A percentile compares a stretch with the other conserved stretches of the same genome.
phyloP scores from a whole-genome alignment of 2,888 invertebrate genomes.

The Drosophila lutescens region DNA sequence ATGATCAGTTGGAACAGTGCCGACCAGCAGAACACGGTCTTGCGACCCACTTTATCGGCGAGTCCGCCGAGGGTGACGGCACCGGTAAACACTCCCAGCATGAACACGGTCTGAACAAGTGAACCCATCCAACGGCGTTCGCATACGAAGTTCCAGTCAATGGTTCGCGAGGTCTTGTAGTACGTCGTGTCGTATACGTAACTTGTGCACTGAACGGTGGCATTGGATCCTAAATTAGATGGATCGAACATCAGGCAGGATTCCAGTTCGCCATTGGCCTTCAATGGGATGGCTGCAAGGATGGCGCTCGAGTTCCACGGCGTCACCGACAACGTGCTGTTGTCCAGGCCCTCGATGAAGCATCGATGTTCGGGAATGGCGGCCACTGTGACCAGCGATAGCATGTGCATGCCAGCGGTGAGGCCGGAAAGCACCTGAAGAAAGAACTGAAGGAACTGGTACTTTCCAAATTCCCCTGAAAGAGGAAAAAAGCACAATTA shows the following conservation, averaged over 20 bases:
- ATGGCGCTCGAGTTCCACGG: constrained; percentile 86
- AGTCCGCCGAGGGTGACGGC: constrained; percentile 91
- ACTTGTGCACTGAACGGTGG: constrained; percentile 84
- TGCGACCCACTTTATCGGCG: constrained; percentile 92
- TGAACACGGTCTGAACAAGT: constrained; percentile 89
- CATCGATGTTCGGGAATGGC: constrained; percentile 90
- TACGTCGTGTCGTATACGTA: constrained; percentile 91
- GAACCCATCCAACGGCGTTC: constrained; percentile 92
- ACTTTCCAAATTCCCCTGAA: constrained; percentile 92
- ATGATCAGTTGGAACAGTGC: constrained; percentile 89
- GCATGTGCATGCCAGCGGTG: constrained; percentile 92
- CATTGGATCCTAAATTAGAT: constrained; percentile 80
- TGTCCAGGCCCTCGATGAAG: constrained; percentile 85
- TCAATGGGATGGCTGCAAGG: constrained; percentile 86
- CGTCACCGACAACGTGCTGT: constrained; percentile 84
- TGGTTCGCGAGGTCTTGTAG: constrained; percentile 89
- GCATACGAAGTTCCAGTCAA: constrained; percentile 94
- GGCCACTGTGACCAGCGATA: constrained; percentile 91
- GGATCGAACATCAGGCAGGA: constrained; percentile 86
- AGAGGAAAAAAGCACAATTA: constrained; percentile 4
- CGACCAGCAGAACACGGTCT: constrained; percentile 91
- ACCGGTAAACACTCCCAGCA: constrained; percentile 93
- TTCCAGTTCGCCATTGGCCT: constrained; percentile 86
- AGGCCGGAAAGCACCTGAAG: constrained; percentile 91
- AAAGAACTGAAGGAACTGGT: constrained; percentile 91